Evolutionary conservation across 2,113 vertebrate genomes (phyloP).

Genomic region (Jacana jacana): DNA sequence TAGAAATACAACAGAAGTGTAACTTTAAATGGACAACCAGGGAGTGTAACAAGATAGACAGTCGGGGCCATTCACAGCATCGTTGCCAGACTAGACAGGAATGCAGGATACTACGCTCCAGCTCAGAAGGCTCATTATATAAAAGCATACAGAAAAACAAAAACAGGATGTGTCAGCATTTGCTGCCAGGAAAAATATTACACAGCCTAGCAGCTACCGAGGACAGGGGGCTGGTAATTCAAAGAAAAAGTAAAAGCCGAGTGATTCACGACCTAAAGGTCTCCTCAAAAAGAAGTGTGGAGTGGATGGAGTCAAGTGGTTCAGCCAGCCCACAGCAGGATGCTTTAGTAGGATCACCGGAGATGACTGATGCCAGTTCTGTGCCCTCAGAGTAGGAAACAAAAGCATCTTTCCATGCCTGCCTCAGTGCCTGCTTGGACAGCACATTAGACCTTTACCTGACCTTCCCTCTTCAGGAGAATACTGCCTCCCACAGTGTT

Average conservation of each 20-base stretch:
- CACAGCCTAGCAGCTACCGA: not conserved
- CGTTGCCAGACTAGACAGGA: not conserved
- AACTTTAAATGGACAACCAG: not conserved
- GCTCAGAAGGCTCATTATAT: not conserved
- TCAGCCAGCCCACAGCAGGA: not conserved
- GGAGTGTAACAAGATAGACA: not conserved
- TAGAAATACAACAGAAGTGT: not conserved
- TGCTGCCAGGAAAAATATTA: constrained; percentile 18
- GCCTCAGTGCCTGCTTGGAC: not conserved
- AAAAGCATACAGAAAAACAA: constrained; percentile 33
- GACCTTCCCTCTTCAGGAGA: not conserved
- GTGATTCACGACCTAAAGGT: not conserved
- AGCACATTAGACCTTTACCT: not conserved
- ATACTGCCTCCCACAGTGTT: no score
- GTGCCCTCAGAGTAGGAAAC: not conserved
- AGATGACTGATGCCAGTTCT: not conserved
- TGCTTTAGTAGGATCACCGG: not conserved
- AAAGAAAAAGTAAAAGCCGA: not conserved
- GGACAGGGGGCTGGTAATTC: not conserved
- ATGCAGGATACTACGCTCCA: not conserved
- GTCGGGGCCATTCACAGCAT: not conserved
- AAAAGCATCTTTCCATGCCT: not conserved
- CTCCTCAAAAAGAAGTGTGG: not conserved
- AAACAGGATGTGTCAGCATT: not conserved
- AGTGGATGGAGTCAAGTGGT: not conserved